Percentiles rank a stretch among this genome's conserved stretches.
Evolutionary conservation across 2,888 invertebrate genomes (phyloP).

Genomic region (Protodeltote pygarga): DNA sequence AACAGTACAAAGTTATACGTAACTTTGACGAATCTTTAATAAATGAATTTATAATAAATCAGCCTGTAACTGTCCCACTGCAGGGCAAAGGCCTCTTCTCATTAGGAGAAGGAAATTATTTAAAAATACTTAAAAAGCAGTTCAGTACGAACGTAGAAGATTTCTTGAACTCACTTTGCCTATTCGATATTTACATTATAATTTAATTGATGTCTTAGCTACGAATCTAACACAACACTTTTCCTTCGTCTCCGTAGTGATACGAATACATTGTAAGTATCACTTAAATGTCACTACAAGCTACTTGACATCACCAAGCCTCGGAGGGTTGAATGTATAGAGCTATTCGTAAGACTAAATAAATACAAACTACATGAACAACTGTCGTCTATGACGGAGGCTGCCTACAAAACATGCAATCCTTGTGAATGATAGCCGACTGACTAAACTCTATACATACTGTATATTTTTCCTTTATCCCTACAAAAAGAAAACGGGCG

Average conservation of each 20-base stretch:
- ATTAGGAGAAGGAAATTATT: too few species aligned
- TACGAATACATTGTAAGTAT: constrained; percentile 44
- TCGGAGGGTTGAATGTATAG: constrained; percentile 54
- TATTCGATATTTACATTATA: constrained; percentile 29
- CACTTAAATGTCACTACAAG: constrained; percentile 48
- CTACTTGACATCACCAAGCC: constrained; percentile 55
- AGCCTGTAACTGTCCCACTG: too few species aligned
- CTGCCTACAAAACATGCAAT: constrained; percentile 78
- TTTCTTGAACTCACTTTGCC: constrained; percentile 28
- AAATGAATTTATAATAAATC: too few species aligned
- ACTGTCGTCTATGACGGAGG: constrained; percentile 68
- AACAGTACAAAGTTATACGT: too few species aligned
- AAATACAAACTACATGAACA: constrained; percentile 71
- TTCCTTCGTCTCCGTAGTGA: constrained; percentile 22
- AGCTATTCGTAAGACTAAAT: constrained; percentile 67
- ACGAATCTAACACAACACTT: constrained; percentile 35
- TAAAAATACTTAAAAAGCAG: too few species aligned
- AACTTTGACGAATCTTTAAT: too few species aligned
- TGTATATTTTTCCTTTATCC: constrained; percentile 71
- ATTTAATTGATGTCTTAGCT: constrained; percentile 39
- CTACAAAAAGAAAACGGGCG: constrained; percentile 63
- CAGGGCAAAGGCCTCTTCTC: too few species aligned
- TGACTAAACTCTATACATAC: constrained; percentile 72
- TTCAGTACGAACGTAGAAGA: constrained; percentile 16
- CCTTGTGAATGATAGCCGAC: constrained; percentile 76